Evolutionary conservation across 2,797 vertebrate species (phyloP).

Genomic region (Pseudochromis fuscus): DNA sequence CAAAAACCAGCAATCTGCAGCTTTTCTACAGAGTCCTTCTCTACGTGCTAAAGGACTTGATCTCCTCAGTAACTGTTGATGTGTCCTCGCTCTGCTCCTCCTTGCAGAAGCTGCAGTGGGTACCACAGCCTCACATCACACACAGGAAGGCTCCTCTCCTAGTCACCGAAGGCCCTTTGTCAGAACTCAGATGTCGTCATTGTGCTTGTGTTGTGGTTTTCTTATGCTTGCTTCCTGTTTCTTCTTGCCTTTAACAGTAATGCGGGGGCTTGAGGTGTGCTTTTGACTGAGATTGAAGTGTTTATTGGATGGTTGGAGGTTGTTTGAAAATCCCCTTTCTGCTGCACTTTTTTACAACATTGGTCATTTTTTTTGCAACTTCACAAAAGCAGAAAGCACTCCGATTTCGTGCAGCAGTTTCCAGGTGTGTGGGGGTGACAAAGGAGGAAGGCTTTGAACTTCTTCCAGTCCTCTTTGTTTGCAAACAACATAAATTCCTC

Average conservation of each 20-base stretch:
- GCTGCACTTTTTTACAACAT: background rate
- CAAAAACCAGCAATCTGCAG: background rate
- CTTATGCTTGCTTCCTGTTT: background rate
- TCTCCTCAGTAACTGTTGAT: background rate
- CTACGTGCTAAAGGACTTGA: background rate
- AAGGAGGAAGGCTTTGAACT: background rate
- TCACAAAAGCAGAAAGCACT: background rate
- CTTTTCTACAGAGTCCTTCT: background rate
- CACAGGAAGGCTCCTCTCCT: conserved; percentile 3
- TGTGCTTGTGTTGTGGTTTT: background rate
- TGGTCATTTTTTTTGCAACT: background rate
- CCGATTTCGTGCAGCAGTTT: background rate
- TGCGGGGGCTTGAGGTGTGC: background rate
- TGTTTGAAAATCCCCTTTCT: background rate
- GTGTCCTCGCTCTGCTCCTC: background rate
- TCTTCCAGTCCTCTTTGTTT: background rate
- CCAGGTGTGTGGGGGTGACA: background rate
- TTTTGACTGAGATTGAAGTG: background rate
- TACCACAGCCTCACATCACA: background rate
- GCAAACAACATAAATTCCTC: background rate
- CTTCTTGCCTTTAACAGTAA: background rate
- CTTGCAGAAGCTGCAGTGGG: conserved; percentile 7
- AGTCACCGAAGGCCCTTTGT: background rate
- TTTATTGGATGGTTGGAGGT: background rate
- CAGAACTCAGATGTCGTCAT: background rate